phyloP scores from a whole-genome alignment of 2,113 vertebrate genomes.

The Gadus macrocephalus region DNA sequence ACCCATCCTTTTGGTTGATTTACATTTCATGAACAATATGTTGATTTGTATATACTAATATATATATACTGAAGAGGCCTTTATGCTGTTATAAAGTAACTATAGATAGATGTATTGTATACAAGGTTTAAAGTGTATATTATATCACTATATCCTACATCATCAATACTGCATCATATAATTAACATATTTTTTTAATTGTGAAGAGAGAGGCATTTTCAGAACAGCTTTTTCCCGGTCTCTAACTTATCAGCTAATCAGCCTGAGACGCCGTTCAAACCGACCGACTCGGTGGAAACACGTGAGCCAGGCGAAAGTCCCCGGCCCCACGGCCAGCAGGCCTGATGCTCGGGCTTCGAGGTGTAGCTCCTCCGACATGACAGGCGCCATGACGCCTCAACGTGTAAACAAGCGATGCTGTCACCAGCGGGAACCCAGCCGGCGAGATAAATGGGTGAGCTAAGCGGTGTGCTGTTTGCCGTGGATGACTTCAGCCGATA shows the following conservation, averaged over 20 bases:
- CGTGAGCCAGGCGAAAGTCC: constrained; percentile 44
- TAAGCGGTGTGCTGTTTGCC: constrained; percentile 12
- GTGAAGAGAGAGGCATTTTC: neutral
- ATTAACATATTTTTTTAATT: neutral
- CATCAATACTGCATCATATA: neutral
- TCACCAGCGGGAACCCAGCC: constrained; percentile 25
- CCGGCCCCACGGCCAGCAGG: constrained; percentile 23
- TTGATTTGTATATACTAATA: too few relatives aligned
- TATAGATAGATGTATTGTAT: too few relatives aligned
- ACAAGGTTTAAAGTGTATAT: too few relatives aligned
- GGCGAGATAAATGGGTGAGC: constrained; percentile 32
- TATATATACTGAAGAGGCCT: too few relatives aligned
- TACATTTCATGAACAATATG: too few relatives aligned
- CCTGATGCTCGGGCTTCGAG: constrained; percentile 35
- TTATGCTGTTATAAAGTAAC: too few relatives aligned
- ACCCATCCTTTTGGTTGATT: too few relatives aligned
- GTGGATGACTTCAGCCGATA: constrained; percentile 12
- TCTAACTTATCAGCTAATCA: constrained; percentile 21
- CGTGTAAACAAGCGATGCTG: constrained; percentile 10
- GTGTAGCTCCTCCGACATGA: neutral
- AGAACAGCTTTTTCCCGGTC: constrained; percentile 2
- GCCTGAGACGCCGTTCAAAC: constrained; percentile 27
- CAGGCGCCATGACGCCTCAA: constrained; percentile 20
- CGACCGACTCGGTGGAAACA: constrained; percentile 44
- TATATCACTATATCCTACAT: too few relatives aligned